These are phyloP conservation scores for Pseudorasbora parva DNA, from an alignment of 2,113 vertebrate species.

Conservation along the genomic window DNA sequence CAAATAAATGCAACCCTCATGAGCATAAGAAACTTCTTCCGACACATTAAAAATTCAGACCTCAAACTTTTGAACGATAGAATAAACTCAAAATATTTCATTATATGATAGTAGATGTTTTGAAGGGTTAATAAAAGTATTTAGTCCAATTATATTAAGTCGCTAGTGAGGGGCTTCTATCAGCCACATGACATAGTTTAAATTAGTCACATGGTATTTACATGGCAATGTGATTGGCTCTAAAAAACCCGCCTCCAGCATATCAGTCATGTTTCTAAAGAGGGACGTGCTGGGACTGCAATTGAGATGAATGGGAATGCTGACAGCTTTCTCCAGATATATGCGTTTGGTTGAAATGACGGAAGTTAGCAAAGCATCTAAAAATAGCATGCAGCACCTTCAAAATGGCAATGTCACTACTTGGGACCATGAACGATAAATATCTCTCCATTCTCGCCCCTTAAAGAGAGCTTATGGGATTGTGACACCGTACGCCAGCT, in stretches of 20 bases:
- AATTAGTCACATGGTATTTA: neutral
- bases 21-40: neutral
- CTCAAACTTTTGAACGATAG: neutral
- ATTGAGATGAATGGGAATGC: neutral
- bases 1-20: neutral
- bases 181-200: neutral
- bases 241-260: neutral
- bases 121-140: neutral
- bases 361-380: neutral
- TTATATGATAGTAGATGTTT: neutral
- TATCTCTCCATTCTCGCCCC: neutral
- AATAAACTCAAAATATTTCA: neutral
- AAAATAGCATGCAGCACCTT: constrained; percentile 19
- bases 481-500: constrained; percentile 38
- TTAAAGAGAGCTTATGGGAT: constrained; percentile 47
- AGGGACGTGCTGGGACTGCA: neutral
- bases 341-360: neutral
- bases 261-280: neutral
- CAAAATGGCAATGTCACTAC: neutral
- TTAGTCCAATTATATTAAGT: neutral
- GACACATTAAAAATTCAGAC: neutral
- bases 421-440: constrained; percentile 16
- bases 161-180: neutral
- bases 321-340: neutral
- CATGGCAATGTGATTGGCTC: neutral